Evolutionary conservation across 2,113 vertebrate species (phyloP), one percentile per base, ranked within the genome.

Genomic region (Eptesicus fuscus): DNA sequence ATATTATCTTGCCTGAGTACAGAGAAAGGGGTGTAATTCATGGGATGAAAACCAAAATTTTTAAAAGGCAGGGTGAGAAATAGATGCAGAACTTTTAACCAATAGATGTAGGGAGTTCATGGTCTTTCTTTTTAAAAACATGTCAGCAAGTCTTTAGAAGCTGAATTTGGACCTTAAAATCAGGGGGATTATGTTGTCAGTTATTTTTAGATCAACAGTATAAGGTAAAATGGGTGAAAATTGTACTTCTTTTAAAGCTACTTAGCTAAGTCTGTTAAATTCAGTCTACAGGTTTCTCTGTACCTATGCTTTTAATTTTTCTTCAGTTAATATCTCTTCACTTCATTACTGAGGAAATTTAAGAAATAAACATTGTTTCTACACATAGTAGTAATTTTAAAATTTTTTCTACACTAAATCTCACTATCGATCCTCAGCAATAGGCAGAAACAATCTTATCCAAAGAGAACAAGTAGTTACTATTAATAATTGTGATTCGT

Each of bases 161-260:
- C 47, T 91, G 86, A 95, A 87, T 91, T 95, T 97, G 94, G 95
- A 94, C 88, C 78, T 94, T 96, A 93, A 97, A 98, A 97, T 96
- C 61, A 96, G 73, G 77, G 88, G 95, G 97, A 98, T 98, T 98
- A 97, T 97, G 94, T 93, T 98, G 97, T 97, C 97, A 97, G 95
- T 96, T 97, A 95, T 96, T 92, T 95, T 97, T 92, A 97, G 80
- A 96, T 95, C 96, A 95, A 95, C 92, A 78, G 90, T 91, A 90
- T 92, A 95, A 84, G 37, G 95, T 93, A 94, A 96, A 97, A 97
- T 93, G 92, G 73, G 93, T 96, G 96, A 95, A 97, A 97, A 97
- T 73, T 89, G 85, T 69, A 85, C 79, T 90, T 88, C 80, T 95
- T 95, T 97, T 96, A 97, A 95, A 96, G 96, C 96, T 94, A 94